A percentile compares a stretch with the other conserved stretches of the same genome.
These are phyloP conservation scores for Petrocephalus zakoni DNA, from an alignment of 2,113 vertebrate species.

Conservation along the genomic window DNA sequence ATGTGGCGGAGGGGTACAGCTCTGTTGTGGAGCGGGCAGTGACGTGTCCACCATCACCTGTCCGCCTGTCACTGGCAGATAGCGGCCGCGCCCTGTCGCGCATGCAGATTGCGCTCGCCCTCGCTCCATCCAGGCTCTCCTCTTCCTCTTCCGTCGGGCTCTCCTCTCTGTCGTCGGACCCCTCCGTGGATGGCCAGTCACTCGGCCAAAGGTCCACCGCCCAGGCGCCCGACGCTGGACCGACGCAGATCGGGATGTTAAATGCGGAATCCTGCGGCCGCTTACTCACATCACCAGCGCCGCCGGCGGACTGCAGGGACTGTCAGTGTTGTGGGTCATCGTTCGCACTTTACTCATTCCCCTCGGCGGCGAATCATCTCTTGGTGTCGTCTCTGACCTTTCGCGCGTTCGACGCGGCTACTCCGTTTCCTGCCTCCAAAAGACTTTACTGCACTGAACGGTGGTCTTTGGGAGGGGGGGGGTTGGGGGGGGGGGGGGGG, in stretches of 20 bases:
- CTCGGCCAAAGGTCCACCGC: not conserved
- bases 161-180: not conserved
- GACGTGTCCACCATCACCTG: not conserved
- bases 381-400: slow-evolving; percentile 13
- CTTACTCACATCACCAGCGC: not conserved
- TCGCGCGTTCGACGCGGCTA: not conserved
- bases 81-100: not conserved
- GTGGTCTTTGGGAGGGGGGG: not conserved
- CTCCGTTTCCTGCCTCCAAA: slow-evolving; percentile 8
- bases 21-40: not conserved
- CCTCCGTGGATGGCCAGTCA: not conserved
- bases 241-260: not conserved
- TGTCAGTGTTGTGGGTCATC: slow-evolving; percentile 7
- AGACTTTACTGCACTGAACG: not conserved
- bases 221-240: not conserved
- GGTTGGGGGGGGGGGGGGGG: not conserved
- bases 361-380: not conserved
- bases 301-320: not conserved
- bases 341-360: slow-evolving; percentile 6
- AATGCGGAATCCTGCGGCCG: not conserved
- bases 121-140: not conserved
- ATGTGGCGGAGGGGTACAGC: not conserved
- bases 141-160: not conserved
- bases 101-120: not conserved
- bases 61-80: not conserved